phyloP scores from a whole-genome alignment of 2,797 vertebrate genomes.

The Lophius americanus region DNA sequence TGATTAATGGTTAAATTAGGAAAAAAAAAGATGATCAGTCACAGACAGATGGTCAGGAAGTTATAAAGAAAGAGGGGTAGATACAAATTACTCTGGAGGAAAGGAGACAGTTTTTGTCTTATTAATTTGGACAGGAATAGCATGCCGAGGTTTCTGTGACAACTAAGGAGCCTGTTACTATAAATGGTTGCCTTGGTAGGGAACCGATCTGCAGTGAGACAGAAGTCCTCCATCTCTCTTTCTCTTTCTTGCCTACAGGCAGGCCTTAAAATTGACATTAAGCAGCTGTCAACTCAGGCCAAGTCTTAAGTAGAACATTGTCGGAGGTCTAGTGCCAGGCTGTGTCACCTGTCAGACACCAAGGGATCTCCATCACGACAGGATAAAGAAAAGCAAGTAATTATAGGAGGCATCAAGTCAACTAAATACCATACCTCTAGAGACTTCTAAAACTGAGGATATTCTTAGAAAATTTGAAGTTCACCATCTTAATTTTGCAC shows the following conservation, averaged over 20 bases:
- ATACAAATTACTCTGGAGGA: slow-evolving; percentile 25
- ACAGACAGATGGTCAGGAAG: slow-evolving; percentile 9
- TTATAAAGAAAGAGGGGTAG: slow-evolving; percentile 20
- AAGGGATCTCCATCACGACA: slow-evolving; percentile 41
- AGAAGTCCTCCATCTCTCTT: background rate
- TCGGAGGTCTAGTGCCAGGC: slow-evolving; percentile 65
- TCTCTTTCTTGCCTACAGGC: slow-evolving; percentile 26
- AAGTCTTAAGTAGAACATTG: slow-evolving; percentile 48
- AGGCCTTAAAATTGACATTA: slow-evolving; percentile 53
- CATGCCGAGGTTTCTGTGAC: slow-evolving; percentile 36
- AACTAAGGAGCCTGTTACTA: slow-evolving; percentile 50
- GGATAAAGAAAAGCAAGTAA: slow-evolving; percentile 36
- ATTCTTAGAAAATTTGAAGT: too few relatives aligned
- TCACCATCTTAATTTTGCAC: too few relatives aligned
- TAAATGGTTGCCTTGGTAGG: slow-evolving; percentile 46
- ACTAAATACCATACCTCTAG: background rate
- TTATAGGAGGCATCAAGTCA: slow-evolving; percentile 24
- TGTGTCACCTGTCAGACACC: slow-evolving; percentile 55
- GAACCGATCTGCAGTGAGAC: slow-evolving; percentile 24
- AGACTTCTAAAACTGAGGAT: too few relatives aligned
- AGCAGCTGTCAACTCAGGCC: slow-evolving; percentile 64
- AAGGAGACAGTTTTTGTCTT: slow-evolving; percentile 36
- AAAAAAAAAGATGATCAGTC: slow-evolving; percentile 34
- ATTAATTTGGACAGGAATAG: slow-evolving; percentile 46
- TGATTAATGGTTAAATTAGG: slow-evolving; percentile 20